phyloP scores from a whole-genome alignment of 2,113 vertebrate genomes.

The Podocnemis expansa region DNA sequence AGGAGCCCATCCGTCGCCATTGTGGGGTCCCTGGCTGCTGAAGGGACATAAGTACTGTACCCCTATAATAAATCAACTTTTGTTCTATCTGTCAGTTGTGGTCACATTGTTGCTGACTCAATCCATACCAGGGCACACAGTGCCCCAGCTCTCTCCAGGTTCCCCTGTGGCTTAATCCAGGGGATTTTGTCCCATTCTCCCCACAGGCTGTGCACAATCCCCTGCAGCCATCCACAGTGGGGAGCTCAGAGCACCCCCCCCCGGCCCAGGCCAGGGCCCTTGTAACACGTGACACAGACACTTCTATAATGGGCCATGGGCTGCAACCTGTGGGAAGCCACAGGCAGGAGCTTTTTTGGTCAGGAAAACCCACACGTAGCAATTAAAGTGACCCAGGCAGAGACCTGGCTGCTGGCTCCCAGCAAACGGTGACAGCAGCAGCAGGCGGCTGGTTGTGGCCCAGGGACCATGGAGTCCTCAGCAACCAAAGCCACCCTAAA shows the following conservation, averaged over 20 bases:
- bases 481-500: conserved; percentile 53
- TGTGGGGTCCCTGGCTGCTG: too few species aligned
- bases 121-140: too few species aligned
- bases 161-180: background rate
- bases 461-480: conserved; percentile 6
- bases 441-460: rapidly evolving
- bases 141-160: too few species aligned
- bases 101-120: too few species aligned
- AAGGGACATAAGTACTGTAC: too few species aligned
- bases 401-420: background rate
- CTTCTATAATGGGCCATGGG: background rate
- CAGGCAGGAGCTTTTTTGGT: background rate
- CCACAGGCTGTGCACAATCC: background rate
- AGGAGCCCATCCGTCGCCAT: too few species aligned
- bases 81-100: too few species aligned
- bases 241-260: background rate
- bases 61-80: too few species aligned
- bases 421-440: rapidly evolving
- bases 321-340: background rate
- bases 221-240: background rate
- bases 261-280: rapidly evolving
- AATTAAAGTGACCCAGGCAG: background rate
- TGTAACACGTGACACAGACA: background rate
- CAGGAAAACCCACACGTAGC: background rate
- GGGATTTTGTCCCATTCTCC: background rate